Conservation (phyloP, 2,113 vertebrate species). For the Dasyurus viverrinus region DNA sequence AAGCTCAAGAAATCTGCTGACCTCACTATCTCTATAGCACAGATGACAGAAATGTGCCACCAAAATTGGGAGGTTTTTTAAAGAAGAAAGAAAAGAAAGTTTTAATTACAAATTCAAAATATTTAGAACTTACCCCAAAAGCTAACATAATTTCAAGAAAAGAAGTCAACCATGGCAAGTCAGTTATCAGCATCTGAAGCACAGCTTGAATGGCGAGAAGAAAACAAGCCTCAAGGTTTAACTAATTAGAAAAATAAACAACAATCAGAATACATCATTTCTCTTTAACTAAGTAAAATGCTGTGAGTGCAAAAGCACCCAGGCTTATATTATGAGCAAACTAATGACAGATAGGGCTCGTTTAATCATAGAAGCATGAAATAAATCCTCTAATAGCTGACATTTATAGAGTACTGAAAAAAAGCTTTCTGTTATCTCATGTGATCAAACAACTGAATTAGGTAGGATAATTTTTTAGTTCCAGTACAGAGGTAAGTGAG, state of each 20-base stretch:
- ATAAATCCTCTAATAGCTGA: not conserved
- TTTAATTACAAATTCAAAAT: not conserved
- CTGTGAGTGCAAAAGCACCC: not conserved
- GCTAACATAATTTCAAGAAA: conserved; percentile 70
- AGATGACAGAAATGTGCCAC: not conserved
- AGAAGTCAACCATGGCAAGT: conserved; percentile 57
- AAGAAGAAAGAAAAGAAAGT: not conserved
- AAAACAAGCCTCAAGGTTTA: conserved; percentile 64
- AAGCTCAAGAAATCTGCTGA: not conserved
- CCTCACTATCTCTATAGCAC: not conserved
- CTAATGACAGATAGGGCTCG: not conserved
- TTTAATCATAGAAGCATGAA: not conserved
- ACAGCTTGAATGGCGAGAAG: conserved; percentile 75
- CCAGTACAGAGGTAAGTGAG: not conserved
- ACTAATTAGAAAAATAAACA: not conserved
- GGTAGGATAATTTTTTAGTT: not conserved
- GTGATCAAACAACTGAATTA: not conserved
- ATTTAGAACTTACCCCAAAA: conserved; percentile 75
- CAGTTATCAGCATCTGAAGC: conserved; percentile 68
- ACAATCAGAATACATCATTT: not conserved
- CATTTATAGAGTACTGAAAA: not conserved
- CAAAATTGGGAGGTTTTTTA: not conserved
- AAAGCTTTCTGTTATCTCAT: not conserved
- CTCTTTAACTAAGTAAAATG: not conserved
- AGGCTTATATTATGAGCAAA: not conserved